Evolutionary conservation across 2,888 invertebrate species (phyloP).

Genomic region (Apotomis betuletana): DNA sequence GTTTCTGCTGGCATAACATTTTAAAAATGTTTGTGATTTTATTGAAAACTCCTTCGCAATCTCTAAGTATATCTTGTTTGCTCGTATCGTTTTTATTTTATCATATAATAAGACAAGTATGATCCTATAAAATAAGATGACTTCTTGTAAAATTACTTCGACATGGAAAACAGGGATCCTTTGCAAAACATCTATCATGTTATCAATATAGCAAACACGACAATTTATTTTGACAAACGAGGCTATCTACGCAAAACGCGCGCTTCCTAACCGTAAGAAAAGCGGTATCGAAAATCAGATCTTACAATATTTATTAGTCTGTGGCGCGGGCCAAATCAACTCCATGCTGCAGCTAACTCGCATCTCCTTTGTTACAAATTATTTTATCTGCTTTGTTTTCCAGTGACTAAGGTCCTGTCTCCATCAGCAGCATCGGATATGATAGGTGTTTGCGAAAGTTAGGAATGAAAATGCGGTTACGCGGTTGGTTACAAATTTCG

Average conservation of each 20-base stretch:
- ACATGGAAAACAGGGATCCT: slow-evolving; percentile 6
- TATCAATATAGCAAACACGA: slow-evolving; percentile 36
- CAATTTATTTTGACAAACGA: slow-evolving; percentile 41
- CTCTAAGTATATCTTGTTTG: too few species aligned
- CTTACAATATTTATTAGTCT: slow-evolving; percentile 48
- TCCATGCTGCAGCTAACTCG: background rate
- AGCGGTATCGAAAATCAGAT: slow-evolving; percentile 40
- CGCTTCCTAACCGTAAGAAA: slow-evolving; percentile 20
- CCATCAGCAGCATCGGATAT: too few species aligned
- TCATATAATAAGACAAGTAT: too few species aligned
- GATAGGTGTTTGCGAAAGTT: slow-evolving; percentile 13
- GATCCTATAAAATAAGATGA: too few species aligned
- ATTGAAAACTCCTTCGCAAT: too few species aligned
- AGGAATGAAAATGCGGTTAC: slow-evolving; percentile 54
- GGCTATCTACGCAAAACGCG: slow-evolving; percentile 26
- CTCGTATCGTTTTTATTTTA: too few species aligned
- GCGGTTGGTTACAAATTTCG: slow-evolving; percentile 62
- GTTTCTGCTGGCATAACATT: too few species aligned
- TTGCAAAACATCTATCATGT: slow-evolving; percentile 25
- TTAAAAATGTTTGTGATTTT: too few species aligned
- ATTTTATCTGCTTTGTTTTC: background rate
- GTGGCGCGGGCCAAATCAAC: slow-evolving; percentile 53
- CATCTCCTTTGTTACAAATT: background rate
- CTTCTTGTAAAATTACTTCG: too few species aligned
- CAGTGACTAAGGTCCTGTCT: background rate